Evolutionary conservation across 2,888 invertebrate species (phyloP), one percentile per base, ranked within the genome.

Genomic region (Tenthredo mesomela): DNA sequence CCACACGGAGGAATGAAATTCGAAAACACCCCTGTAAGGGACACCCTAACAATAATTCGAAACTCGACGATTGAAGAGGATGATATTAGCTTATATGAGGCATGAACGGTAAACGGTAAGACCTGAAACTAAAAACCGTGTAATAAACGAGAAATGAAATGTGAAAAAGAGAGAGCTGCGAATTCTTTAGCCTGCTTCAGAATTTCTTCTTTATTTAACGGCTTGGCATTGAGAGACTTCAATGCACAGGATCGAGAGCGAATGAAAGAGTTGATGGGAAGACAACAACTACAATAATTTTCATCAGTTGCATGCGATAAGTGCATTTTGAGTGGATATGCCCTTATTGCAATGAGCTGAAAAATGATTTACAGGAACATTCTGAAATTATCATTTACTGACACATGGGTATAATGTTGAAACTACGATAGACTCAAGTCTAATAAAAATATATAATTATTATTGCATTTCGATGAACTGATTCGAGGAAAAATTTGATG

Each of bases 201-300:
- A n/a, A n/a, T 54, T 54, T n/a, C 54, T 54, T 1, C 5, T 54
- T 54, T 54, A n/a, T n/a, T 18, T n/a, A 50, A 50, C n/a, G n/a
- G 50, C 50, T n/a, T n/a, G 50, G n/a, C n/a, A n/a, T 50, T 54
- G 54, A 54, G 54, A 54, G 54, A 54, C 54, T 54, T 54, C n/a
- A 54, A 54, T 54, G 54, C 54, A n/a, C n/a, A 54, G n/a, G 54
- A 54, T 54, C n/a, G 7, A 54, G 54, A 54, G n/a, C n/a, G n/a
- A 54, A 54, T n/a, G 54, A n/a, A 7, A n/a, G n/a, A 54, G 7
- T n/a, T n/a, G n/a, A n/a, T 54, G n/a, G 6, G n/a, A 54, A 54
- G 54, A 54, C n/a, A 50, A 0, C 18, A 18, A 1, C 50, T 2
- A 18, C 18, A 5, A 50, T 6, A 5, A 50, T 50, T n/a, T 6